Percentiles rank a stretch among this genome's conserved stretches.
These are phyloP conservation scores for Cryptops parisi DNA, from an alignment of 2,888 invertebrate genomes.

Conservation along the genomic window DNA sequence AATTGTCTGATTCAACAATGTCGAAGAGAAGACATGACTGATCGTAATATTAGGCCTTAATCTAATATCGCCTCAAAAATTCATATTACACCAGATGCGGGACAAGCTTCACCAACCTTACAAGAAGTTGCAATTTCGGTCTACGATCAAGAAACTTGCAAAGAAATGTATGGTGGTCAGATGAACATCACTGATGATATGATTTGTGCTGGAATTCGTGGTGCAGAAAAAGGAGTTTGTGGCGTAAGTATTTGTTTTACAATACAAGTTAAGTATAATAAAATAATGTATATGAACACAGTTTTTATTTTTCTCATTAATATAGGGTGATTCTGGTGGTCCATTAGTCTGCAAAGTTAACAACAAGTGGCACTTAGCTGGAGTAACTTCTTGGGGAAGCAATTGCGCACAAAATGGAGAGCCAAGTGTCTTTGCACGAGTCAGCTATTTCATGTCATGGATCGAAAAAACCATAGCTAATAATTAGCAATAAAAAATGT, in stretches of 20 bases:
- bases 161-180: not conserved
- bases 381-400: constrained; percentile 16
- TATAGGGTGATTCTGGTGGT: constrained; percentile 51
- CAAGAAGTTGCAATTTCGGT: constrained; percentile 15
- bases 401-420: constrained; percentile 43
- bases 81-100: no score
- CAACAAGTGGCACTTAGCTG: constrained; percentile 18
- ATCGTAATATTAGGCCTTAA: no score
- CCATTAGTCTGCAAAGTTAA: constrained; percentile 44
- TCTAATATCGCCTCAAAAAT: no score
- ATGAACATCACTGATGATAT: constrained; percentile 12
- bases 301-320: constrained; percentile 1
- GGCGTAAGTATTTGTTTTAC: not conserved
- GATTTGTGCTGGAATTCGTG: constrained; percentile 14
- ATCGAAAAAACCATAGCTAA: constrained; percentile 34
- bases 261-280: not conserved
- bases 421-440: constrained; percentile 65
- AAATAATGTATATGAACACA: not conserved
- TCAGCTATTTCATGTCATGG: constrained; percentile 55
- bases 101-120: no score
- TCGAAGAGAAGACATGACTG: no score
- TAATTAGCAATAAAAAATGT: no score
- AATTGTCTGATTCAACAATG: no score
- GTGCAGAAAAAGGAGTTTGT: constrained; percentile 11
- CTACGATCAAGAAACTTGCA: constrained; percentile 7